Base-by-base conservation (phyloP, 2,888 invertebrate species). In the Flexamia atlantica region DNA sequence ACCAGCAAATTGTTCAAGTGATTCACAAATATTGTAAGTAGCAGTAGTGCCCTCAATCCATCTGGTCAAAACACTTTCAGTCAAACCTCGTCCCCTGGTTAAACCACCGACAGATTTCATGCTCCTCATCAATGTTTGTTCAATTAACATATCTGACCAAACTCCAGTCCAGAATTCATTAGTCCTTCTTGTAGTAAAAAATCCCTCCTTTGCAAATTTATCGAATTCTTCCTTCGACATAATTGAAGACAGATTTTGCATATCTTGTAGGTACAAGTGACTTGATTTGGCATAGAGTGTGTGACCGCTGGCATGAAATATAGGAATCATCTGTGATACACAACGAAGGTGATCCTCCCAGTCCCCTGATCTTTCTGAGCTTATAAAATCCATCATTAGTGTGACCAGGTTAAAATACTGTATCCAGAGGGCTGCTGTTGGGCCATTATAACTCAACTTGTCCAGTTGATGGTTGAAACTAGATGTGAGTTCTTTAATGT, bases 221-320 rank as follows among this genome's bases (percentile, higher is more conserved):
- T 9, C 5, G 36, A 7, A 88, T 82, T 88, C 88, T 42, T 23
- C 53, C 20, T 84, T 74, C n/a, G 85, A 20, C 87, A 87, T 88
- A 85, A 83, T 85, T 57, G 83, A 68, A 82, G 85, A 46, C 72
- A 90, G 87, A 40, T 85, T 32, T 12, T 81, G 57, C 89, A 90
- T 90, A 86, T 89, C 89, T 88, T 90, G 90, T 23, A 90, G 82
- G 87, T 90, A 89, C 9, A 90, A 74, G 64, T 89, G 89, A 25
- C 85, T 86, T 72, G 86, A 88, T 87, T 89, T 89, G 36, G 89
- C 88, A 86, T 90, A 89, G 1, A 86, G 81, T 81, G 89, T 89
- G 87, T 90, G 89, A 12, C 90, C 90, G 70, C 86, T 87, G 32
- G 36, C 36, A 36, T 36, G 36, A 85, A 89, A 90, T 86, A 86